These are phyloP conservation scores for Hylia prasina DNA, from an alignment of 2,113 vertebrate species.

Conservation along the genomic window DNA sequence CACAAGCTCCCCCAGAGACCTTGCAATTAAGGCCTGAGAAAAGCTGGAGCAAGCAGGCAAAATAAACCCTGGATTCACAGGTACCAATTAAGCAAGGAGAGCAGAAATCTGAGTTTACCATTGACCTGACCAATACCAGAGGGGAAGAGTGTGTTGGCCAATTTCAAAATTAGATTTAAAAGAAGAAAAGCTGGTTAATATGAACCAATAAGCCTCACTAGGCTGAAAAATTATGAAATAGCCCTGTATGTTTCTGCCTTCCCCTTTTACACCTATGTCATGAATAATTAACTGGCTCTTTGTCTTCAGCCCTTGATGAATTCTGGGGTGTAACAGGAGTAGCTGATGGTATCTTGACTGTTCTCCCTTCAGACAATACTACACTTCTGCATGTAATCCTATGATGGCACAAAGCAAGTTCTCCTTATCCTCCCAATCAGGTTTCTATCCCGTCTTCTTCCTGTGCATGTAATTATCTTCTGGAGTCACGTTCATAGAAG, in stretches of 20 bases:
- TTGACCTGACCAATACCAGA: background rate
- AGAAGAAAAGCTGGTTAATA: background rate
- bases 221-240: conserved; percentile 12
- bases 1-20: background rate
- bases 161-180: conserved; percentile 4
- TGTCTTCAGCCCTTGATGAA: conserved; percentile 11
- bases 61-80: background rate
- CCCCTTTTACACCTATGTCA: background rate
- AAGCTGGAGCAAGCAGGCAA: conserved; percentile 11
- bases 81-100: background rate
- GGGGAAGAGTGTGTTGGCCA: background rate
- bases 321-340: conserved; percentile 14
- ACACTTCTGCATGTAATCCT: background rate
- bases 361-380: background rate
- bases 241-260: background rate
- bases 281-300: conserved; percentile 18
- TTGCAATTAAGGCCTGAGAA: background rate
- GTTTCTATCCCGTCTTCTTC: background rate
- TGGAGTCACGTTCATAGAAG: background rate
- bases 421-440: background rate
- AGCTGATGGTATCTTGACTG: background rate
- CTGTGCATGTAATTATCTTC: background rate
- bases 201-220: background rate
- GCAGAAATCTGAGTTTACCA: conserved; percentile 4
- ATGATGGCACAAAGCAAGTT: background rate